Evolutionary conservation across 2,113 vertebrate genomes (phyloP).

Genomic region (Nerophis ophidion): DNA sequence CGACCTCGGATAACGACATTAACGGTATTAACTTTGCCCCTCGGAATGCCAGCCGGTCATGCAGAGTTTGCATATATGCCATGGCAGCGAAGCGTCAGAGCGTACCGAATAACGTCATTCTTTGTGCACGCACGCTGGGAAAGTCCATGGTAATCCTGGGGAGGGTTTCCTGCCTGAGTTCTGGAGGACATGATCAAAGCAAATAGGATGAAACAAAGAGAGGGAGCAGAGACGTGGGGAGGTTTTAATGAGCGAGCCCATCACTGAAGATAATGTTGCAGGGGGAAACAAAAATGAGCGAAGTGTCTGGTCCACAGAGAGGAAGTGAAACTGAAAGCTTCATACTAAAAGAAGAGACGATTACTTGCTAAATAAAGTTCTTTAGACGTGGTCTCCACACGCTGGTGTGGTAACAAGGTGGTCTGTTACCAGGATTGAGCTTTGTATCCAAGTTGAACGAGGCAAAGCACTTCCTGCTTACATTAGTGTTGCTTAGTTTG

Average conservation of each 20-base stretch:
- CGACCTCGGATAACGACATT: too few species aligned
- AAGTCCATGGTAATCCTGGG: constrained; percentile 30
- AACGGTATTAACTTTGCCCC: constrained; percentile 7
- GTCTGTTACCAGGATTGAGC: background rate
- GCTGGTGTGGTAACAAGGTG: constrained; percentile 1
- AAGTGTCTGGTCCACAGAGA: constrained; percentile 10
- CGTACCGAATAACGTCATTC: constrained; percentile 9
- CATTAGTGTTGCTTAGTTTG: constrained; percentile 9
- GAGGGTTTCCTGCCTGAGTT: constrained; percentile 24
- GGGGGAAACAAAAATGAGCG: constrained; percentile 30
- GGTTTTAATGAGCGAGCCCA: constrained; percentile 49
- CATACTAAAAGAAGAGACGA: constrained; percentile 28
- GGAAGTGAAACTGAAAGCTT: constrained; percentile 14
- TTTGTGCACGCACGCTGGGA: background rate
- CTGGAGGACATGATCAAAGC: constrained; percentile 51
- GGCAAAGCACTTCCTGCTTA: constrained; percentile 6
- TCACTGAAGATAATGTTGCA: constrained; percentile 40
- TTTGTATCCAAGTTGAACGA: background rate
- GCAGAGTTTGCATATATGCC: constrained; percentile 29
- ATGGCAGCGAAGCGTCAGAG: constrained; percentile 12
- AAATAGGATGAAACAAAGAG: constrained; percentile 41
- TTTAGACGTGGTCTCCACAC: background rate
- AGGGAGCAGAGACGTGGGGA: background rate
- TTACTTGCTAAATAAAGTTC: constrained; percentile 15
- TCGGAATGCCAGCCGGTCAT: constrained; percentile 3